phyloP scores from a whole-genome alignment of 2,797 vertebrate genomes.

The Takifugu ocellatus region DNA sequence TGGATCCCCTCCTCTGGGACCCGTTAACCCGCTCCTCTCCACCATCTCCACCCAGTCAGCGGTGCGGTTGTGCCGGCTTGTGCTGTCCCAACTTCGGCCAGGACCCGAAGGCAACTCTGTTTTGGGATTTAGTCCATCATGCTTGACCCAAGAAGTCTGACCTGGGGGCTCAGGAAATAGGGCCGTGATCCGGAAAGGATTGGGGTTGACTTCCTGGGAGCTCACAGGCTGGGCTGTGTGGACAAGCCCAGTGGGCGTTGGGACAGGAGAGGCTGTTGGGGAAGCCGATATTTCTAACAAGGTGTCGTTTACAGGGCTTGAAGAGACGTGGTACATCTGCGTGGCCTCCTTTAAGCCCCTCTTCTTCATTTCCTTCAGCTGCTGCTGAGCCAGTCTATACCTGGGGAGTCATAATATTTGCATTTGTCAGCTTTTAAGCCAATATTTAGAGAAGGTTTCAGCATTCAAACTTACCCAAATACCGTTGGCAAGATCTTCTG shows the following conservation, averaged over 20 bases:
- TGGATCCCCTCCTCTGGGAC: constrained; percentile 21
- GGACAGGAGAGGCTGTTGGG: constrained; percentile 62
- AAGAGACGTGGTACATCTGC: constrained; percentile 92
- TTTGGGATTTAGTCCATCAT: constrained; percentile 74
- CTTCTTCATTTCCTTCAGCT: constrained; percentile 98
- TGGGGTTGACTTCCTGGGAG: constrained; percentile 44
- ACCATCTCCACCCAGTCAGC: constrained; percentile 82
- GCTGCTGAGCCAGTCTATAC: constrained; percentile 93
- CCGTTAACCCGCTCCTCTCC: constrained; percentile 70
- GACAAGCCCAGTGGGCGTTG: constrained; percentile 64
- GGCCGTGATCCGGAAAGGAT: constrained; percentile 77
- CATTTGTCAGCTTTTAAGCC: not conserved
- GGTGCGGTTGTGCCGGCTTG: constrained; percentile 74
- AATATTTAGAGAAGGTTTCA: not conserved
- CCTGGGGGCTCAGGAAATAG: constrained; percentile 77
- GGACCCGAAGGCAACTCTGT: constrained; percentile 66
- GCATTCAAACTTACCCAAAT: constrained; percentile 78
- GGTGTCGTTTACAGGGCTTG: constrained; percentile 87
- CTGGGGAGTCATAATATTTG: constrained; percentile 27
- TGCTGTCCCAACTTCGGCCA: constrained; percentile 62
- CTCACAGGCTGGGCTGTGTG: constrained; percentile 29
- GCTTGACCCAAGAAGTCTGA: constrained; percentile 48
- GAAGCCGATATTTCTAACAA: constrained; percentile 74
- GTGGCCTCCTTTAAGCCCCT: constrained; percentile 90
- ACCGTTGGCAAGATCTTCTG: constrained; percentile 91